A percentile compares a stretch with the other conserved stretches of the same genome.
These are phyloP conservation scores for Euura saliciscinereae DNA, from an alignment of 1,140 invertebrate genomes.

Conservation along the genomic window DNA sequence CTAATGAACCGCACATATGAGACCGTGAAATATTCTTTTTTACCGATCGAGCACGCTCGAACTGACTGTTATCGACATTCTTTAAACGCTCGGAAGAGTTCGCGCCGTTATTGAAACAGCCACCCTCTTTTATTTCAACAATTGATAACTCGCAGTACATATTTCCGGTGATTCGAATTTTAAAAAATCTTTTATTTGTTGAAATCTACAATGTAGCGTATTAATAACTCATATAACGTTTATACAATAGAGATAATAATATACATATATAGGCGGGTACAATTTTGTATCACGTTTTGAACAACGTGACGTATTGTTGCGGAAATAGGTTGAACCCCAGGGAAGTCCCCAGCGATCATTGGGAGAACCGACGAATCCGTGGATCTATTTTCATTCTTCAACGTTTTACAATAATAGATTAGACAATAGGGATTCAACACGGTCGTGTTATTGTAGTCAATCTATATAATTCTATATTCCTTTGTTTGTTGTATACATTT, in stretches of 20 bases:
- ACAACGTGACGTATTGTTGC: constrained; percentile 8
- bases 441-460: too few species aligned
- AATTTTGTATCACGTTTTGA: too few species aligned
- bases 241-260: background rate
- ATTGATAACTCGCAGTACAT: too few species aligned
- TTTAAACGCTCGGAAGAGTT: background rate
- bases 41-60: background rate
- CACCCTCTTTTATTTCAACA: too few species aligned
- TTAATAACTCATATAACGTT: too few species aligned
- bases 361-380: constrained; percentile 18
- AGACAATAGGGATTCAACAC: too few species aligned
- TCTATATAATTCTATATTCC: too few species aligned
- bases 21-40: background rate
- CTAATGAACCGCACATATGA: background rate
- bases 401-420: too few species aligned
- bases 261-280: background rate
- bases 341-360: constrained; percentile 35
- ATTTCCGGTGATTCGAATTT: too few species aligned
- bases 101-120: background rate
- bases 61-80: background rate
- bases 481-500: too few species aligned
- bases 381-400: background rate
- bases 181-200: too few species aligned
- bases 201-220: too few species aligned
- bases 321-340: constrained; percentile 29